Evolutionary conservation across 2,888 invertebrate species (phyloP).

Genomic region (Bunonema sp.): DNA sequence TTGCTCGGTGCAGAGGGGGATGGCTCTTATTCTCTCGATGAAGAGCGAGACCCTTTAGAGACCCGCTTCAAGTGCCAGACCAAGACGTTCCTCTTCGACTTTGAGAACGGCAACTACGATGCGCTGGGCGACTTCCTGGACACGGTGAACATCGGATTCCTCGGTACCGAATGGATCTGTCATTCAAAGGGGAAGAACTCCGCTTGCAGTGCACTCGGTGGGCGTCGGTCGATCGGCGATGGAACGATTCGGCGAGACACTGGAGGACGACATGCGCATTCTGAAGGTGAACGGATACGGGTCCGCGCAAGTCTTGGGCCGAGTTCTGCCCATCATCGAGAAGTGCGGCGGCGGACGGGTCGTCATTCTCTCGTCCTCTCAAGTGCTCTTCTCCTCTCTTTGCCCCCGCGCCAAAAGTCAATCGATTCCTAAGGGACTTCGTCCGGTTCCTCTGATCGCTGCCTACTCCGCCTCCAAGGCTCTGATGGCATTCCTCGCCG

Average conservation of each 20-base stretch:
- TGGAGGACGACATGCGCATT: slow-evolving; percentile 29
- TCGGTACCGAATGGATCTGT: too few species aligned
- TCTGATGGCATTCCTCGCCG: slow-evolving; percentile 31
- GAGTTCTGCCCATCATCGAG: slow-evolving; percentile 34
- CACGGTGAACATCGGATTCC: slow-evolving; percentile 34
- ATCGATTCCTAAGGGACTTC: slow-evolving; percentile 10
- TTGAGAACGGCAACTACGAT: slow-evolving; percentile 22
- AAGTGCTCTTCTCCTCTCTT: slow-evolving; percentile 8
- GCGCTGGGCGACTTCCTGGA: slow-evolving; percentile 19
- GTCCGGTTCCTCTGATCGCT: slow-evolving; percentile 37
- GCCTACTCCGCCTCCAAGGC: slow-evolving; percentile 39
- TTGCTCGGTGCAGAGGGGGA: slow-evolving; percentile 16
- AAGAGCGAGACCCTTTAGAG: slow-evolving; percentile 9
- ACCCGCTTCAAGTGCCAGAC: slow-evolving; percentile 11
- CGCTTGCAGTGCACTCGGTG: slow-evolving; percentile 32
- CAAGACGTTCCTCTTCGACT: slow-evolving; percentile 32
- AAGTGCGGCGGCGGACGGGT: slow-evolving; percentile 36
- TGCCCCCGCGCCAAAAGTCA: background rate
- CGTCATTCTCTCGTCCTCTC: slow-evolving; percentile 33
- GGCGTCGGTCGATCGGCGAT: slow-evolving; percentile 37
- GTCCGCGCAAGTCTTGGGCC: slow-evolving; percentile 20
- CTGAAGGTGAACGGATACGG: slow-evolving; percentile 36
- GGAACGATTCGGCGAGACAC: slow-evolving; percentile 36
- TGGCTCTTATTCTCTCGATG: background rate
- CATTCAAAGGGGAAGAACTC: background rate